Base-by-base conservation (phyloP, 1,140 invertebrate genomes). In the Neuroterus valhalla region DNA sequence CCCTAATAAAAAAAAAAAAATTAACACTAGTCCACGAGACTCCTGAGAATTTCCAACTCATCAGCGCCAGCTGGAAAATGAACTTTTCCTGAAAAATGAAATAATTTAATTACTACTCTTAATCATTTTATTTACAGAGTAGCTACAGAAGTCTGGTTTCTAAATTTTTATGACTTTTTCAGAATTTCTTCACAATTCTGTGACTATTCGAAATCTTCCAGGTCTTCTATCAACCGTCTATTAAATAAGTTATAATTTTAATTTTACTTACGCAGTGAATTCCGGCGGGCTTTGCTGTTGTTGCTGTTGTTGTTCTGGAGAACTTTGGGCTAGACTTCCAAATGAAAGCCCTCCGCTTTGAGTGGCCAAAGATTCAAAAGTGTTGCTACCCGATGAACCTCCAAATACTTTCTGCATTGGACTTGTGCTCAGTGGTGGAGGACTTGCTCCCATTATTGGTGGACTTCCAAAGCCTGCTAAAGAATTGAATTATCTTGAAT, bases 21-120 rank as follows among this genome's bases (percentile, higher is more conserved):
- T 43, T 21, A 38, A 68, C 10, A 19, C 10, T 38, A 62, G 15
- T 31, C 11, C 10, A 26, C 14, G 5, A 66, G 14, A 1, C 8
- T 11, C 44, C 10, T 15, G 12, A 2, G 17, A 42, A 17, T 43
- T 15, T n/a, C 11, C 1, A 50, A 44, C 42, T 78, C 77, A 88
- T 78, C 77, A 88, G 50, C 87, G 82, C 89, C 89, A 90, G 68
- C 84, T 88, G 2, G 86, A 88, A 46, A 89, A 90, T 11, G 88
- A 89, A 66, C 84, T 88, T 76, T 87, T 86, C 42, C 87, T 89
- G 68, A 73, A 88, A 87, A 67, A 71, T 68, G 44, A 72, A 78
- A 70, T 55, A 76, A n/a, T n/a, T n/a, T 50, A 52, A 42, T 14
- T 43, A 21, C 2, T 46, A 43, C 70, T 43, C 26, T n/a, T 0